Evolutionary conservation across 2,113 vertebrate species (phyloP).

Genomic region (Nematolebias whitei): DNA sequence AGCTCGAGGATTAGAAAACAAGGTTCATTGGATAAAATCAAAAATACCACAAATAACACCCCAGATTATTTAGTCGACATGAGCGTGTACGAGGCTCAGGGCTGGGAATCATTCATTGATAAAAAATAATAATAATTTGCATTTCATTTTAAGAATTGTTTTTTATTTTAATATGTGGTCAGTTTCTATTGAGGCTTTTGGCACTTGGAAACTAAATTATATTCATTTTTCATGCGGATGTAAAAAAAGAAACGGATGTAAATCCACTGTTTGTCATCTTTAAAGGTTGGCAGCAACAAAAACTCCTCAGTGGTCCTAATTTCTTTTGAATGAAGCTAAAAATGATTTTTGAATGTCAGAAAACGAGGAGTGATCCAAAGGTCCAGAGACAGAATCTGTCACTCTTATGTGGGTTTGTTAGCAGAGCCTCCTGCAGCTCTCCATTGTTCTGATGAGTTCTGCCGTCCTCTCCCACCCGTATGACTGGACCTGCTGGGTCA

Average conservation of each 20-base stretch:
- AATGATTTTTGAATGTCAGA: slow-evolving; percentile 22
- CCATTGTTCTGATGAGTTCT: slow-evolving; percentile 22
- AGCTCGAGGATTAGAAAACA: slow-evolving; percentile 47
- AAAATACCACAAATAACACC: slow-evolving; percentile 13
- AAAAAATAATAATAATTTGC: neutral
- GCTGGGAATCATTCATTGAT: neutral
- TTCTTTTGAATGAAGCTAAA: slow-evolving; percentile 36
- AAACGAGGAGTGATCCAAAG: slow-evolving; percentile 27
- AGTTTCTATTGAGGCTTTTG: too few species aligned
- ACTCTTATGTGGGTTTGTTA: slow-evolving; percentile 16
- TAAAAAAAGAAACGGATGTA: too few species aligned
- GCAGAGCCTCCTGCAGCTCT: slow-evolving; percentile 21
- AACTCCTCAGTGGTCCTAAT: neutral
- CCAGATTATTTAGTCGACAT: slow-evolving; percentile 7
- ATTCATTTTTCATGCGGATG: too few species aligned
- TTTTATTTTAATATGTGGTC: too few species aligned
- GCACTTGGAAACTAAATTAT: too few species aligned
- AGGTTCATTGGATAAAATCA: slow-evolving; percentile 44
- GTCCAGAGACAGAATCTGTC: slow-evolving; percentile 17
- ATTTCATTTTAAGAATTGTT: too few species aligned
- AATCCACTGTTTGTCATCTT: neutral
- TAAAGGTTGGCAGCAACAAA: neutral
- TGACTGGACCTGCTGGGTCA: slow-evolving; percentile 35
- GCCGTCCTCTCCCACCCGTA: neutral
- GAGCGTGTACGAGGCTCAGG: neutral